Evolutionary conservation across 92 coral and sea anemone species (phyloP), one percentile per base, ranked within the genome.

Genomic region (Phenganax marumi): DNA sequence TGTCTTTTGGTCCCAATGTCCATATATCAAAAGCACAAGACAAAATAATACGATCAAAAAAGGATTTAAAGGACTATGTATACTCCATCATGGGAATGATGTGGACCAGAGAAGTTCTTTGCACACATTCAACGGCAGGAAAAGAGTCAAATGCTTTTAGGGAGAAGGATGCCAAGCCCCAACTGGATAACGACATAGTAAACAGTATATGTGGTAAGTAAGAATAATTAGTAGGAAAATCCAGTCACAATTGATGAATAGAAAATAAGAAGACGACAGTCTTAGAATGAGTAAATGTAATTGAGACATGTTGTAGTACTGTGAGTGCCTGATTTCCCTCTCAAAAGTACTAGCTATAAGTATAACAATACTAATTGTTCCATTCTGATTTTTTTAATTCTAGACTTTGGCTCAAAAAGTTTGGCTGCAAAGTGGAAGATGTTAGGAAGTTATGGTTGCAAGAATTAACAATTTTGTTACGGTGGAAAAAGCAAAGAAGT

Each of bases 21-120:
- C 14, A 55, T n/a, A n/a, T 55, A 12, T 12, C 16, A 12, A 55
- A 55, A n/a, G 61, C 61, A 55, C 61, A 55, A n/a, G 16, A 55
- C 18, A 55, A 55, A 55, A n/a, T 55, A 55, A 12, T 55, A n/a
- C 2, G 61, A 55, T 55, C 61, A 55, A 55, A 55, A 55, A 55
- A 12, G 16, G 61, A 55, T n/a, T 55, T 55, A 65, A 65, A 65
- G 21, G 72, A 65, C 13, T 65, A 19, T 65, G 72, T 65, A 12
- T 65, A 65, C 0, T 19, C 26, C 13, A 26, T 65, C 1, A 65
- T 65, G 72, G 72, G 72, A 22, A 65, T 65, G 72, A 65, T 65
- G 26, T 65, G 72, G 72, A 2, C 22, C 46, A 65, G 72, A 22
- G 72, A 65, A 6, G 72, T 65, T 22, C 72, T 65, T 12, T 65